Conservation (phyloP, 2,113 vertebrate genomes). For the Mustelus asterias region DNA sequence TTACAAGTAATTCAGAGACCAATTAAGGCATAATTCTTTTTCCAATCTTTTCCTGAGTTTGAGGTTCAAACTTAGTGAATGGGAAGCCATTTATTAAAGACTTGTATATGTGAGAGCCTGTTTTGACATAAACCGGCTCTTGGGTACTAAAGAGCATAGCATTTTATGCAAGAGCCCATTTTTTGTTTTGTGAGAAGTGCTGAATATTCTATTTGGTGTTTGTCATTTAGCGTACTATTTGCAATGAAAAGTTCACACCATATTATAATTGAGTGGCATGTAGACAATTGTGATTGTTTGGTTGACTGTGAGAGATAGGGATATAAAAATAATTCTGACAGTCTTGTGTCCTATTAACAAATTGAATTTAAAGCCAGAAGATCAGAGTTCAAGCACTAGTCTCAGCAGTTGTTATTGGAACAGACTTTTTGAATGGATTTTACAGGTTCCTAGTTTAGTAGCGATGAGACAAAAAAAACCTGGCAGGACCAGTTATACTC, state of each 20-base stretch:
- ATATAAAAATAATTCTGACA: neutral
- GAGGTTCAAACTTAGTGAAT: neutral
- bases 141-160: neutral
- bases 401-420: neutral
- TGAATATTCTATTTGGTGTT: neutral
- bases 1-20: neutral
- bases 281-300: neutral
- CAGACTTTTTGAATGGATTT: neutral
- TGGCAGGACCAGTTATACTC: neutral
- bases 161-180: neutral
- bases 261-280: neutral
- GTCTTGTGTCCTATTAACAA: neutral
- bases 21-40: neutral
- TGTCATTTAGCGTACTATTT: neutral
- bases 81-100: neutral
- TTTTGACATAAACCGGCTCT: neutral
- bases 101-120: neutral
- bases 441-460: neutral
- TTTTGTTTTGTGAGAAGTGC: neutral
- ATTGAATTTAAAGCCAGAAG: neutral
- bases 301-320: neutral
- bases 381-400: neutral
- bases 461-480: neutral
- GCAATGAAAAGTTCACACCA: conserved; percentile 6
- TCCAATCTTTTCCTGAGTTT: neutral